Conservation (phyloP, 2,888 invertebrate species). For the Elysia crispata region DNA sequence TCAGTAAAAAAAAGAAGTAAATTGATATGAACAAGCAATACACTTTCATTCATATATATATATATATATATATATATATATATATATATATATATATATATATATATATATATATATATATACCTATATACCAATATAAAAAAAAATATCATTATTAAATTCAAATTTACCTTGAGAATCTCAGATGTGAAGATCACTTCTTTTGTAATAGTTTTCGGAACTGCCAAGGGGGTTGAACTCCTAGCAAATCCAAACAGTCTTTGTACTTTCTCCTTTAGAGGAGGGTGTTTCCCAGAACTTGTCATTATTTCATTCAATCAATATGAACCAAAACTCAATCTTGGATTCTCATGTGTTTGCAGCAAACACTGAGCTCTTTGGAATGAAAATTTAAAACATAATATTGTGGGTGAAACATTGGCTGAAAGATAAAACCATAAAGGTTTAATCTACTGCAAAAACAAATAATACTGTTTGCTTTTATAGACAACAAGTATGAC, state of each 20-base stretch:
- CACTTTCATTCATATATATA: background rate
- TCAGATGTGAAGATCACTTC: constrained; percentile 87
- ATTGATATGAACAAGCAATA: background rate
- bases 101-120: no score
- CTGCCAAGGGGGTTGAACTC: constrained; percentile 50
- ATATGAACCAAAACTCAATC: no score
- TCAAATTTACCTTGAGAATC: constrained; percentile 80
- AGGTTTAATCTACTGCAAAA: background rate
- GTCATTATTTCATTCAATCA: constrained; percentile 21
- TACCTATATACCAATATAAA: background rate
- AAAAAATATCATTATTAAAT: background rate
- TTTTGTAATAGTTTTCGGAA: constrained; percentile 77
- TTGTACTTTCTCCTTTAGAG: constrained; percentile 64
- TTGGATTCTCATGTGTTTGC: background rate
- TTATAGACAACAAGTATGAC: no score
- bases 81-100: no score
- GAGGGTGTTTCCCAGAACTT: constrained; percentile 44
- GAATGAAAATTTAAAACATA: background rate
- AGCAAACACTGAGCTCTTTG: background rate
- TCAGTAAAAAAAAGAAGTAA: background rate
- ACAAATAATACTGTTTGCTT: no score
- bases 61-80: no score
- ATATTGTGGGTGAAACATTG: background rate
- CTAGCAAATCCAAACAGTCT: constrained; percentile 61
- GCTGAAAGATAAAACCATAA: background rate